phyloP scores from a whole-genome alignment of 2,888 invertebrate species.

The Pogonocherus hispidulus region DNA sequence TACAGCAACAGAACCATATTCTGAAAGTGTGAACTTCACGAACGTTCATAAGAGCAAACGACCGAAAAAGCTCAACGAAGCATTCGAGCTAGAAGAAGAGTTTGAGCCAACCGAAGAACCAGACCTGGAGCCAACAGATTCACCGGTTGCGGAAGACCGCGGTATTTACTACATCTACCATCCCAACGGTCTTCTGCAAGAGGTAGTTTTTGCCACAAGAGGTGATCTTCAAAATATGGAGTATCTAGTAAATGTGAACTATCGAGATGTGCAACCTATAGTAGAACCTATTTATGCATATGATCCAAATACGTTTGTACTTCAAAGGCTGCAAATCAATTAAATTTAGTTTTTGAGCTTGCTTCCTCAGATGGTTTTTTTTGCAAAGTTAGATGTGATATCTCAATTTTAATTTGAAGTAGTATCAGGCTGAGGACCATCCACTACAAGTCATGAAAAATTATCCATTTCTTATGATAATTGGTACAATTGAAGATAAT shows the following conservation, averaged over 20 bases:
- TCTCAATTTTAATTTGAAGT: too few species aligned
- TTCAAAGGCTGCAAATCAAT: conserved; percentile 44
- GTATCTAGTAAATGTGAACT: conserved; percentile 75
- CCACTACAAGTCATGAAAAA: too few species aligned
- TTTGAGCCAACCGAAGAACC: neutral
- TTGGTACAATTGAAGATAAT: too few species aligned
- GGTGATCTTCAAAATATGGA: conserved; percentile 73
- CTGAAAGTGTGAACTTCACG: conserved; percentile 33
- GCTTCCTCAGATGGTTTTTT: too few species aligned
- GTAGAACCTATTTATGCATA: conserved; percentile 75
- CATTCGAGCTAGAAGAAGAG: neutral
- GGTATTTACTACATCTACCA: conserved; percentile 78
- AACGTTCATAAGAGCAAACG: neutral
- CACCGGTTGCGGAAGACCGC: conserved; percentile 53
- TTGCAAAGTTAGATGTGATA: too few species aligned
- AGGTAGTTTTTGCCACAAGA: conserved; percentile 74
- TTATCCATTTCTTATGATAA: too few species aligned
- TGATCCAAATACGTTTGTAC: conserved; percentile 60
- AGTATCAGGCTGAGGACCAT: too few species aligned
- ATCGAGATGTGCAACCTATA: conserved; percentile 75
- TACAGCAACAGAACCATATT: conserved; percentile 33
- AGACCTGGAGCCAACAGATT: conserved; percentile 1
- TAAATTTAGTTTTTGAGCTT: neutral
- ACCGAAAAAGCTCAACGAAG: neutral
- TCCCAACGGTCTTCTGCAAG: conserved; percentile 75